Conservation (phyloP, 2,113 vertebrate species). For the Varanus komodoensis region DNA sequence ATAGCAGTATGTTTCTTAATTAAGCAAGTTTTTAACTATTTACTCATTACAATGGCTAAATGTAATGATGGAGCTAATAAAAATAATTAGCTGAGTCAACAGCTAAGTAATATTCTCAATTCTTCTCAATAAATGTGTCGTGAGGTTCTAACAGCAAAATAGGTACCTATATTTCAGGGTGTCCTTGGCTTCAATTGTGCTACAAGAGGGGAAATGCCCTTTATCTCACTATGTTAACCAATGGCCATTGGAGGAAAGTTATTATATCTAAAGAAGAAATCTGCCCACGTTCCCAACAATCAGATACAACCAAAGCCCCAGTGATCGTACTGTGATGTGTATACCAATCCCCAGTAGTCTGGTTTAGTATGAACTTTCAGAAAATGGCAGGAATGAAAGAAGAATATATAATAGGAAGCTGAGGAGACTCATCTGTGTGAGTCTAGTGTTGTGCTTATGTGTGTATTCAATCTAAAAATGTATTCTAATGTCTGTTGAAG, state of each 20-base stretch:
- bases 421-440: background rate
- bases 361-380: background rate
- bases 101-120: background rate
- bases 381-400: background rate
- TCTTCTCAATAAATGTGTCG: background rate
- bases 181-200: background rate
- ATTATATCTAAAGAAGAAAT: background rate
- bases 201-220: background rate
- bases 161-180: too few species aligned
- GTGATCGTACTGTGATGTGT: background rate
- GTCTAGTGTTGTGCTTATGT: background rate
- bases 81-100: conserved; percentile 4
- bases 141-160: background rate
- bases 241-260: background rate
- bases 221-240: background rate
- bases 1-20: background rate
- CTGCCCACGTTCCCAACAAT: background rate
- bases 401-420: background rate
- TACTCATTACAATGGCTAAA: background rate
- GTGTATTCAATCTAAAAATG: background rate
- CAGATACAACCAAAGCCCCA: background rate
- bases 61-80: background rate
- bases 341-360: background rate
- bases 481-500: background rate
- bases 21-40: background rate